These are phyloP conservation scores for Yasuhikotakia modesta DNA, from an alignment of 2,797 vertebrate genomes.

Conservation along the genomic window DNA sequence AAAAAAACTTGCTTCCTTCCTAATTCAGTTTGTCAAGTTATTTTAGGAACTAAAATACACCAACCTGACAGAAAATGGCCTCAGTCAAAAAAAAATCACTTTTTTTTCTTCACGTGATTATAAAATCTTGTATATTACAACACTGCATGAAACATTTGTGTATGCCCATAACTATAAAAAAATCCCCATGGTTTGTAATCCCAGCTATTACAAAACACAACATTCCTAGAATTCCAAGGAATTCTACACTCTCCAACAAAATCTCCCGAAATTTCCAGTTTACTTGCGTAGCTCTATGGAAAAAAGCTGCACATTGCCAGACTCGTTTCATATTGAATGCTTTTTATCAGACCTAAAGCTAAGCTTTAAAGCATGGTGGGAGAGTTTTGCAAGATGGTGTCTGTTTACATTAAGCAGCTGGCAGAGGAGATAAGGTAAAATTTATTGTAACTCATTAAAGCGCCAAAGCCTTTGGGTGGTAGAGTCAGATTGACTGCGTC, in stretches of 20 bases:
- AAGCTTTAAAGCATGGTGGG: slow-evolving; percentile 13
- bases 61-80: neutral
- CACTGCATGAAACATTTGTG: neutral
- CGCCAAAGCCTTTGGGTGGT: slow-evolving; percentile 24
- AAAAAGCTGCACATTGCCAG: neutral
- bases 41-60: neutral
- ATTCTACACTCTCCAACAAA: neutral
- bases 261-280: slow-evolving; percentile 6
- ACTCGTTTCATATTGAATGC: slow-evolving; percentile 13
- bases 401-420: slow-evolving; percentile 42
- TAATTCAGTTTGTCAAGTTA: neutral
- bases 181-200: neutral
- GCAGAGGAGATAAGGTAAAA: slow-evolving; percentile 46
- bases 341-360: neutral
- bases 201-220: neutral
- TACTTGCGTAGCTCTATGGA: neutral
- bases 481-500: slow-evolving; percentile 1
- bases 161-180: neutral
- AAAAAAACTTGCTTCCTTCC: neutral
- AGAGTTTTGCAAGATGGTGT: slow-evolving; percentile 29
- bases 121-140: neutral
- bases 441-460: slow-evolving; percentile 26
- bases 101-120: neutral
- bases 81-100: neutral
- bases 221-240: neutral